Conservation (phyloP, 2,888 invertebrate genomes). For the Trissolcus brochymenae region DNA sequence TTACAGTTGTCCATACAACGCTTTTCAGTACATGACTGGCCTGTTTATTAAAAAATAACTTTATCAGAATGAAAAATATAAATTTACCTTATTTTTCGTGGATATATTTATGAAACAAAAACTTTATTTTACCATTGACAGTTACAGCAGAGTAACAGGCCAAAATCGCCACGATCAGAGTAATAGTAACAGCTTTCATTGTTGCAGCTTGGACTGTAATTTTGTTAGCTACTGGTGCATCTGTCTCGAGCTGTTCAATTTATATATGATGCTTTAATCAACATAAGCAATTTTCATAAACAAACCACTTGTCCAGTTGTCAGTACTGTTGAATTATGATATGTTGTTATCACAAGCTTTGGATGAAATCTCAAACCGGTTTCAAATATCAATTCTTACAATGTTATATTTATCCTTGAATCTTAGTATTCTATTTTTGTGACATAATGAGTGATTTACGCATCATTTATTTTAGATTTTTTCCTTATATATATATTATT, state of each 20-base stretch:
- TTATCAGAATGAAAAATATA: neutral
- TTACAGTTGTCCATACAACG: slow-evolving; percentile 17
- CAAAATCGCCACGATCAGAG: neutral
- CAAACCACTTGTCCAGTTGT: neutral
- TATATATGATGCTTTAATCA: no score
- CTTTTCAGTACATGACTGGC: slow-evolving; percentile 10
- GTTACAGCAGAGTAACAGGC: neutral
- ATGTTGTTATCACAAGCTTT: neutral
- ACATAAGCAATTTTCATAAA: no score
- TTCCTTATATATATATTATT: neutral
- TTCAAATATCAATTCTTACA: neutral
- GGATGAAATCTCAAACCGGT: neutral
- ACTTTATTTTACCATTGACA: neutral
- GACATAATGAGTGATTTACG: neutral
- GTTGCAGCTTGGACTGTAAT: neutral
- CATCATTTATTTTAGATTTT: no score
- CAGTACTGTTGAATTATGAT: neutral
- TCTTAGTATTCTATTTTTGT: neutral
- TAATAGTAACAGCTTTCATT: slow-evolving; percentile 10
- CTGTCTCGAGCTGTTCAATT: neutral
- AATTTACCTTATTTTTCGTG: neutral
- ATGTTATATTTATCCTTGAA: neutral
- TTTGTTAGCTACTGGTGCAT: neutral
- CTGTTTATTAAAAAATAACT: neutral
- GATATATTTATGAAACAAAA: no score